Conservation (phyloP, 2,888 invertebrate genomes). For the Drosophila nr. fundita region DNA sequence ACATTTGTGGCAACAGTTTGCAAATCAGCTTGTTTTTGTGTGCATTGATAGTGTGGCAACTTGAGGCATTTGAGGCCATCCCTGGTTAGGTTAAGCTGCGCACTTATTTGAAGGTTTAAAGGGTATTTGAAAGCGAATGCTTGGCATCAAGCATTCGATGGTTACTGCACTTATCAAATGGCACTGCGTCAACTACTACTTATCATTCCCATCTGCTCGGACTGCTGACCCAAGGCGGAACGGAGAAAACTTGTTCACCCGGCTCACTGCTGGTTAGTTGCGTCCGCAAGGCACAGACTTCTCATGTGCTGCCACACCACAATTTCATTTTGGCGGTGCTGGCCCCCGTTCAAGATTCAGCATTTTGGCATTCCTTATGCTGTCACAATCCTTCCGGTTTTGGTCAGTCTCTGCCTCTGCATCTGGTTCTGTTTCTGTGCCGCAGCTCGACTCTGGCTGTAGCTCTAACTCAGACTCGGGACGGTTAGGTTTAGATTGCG, state of each 20-base stretch:
- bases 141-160: conserved; percentile 19
- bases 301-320: conserved; percentile 45
- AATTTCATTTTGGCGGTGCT: conserved; percentile 65
- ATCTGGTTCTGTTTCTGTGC: conserved; percentile 8
- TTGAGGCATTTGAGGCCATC: background rate
- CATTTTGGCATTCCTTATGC: conserved; percentile 40
- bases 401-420: conserved; percentile 18
- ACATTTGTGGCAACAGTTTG: background rate
- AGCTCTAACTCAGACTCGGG: too few relatives aligned
- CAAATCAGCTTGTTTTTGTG: background rate
- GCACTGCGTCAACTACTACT: conserved; percentile 38
- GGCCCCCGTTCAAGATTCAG: conserved; percentile 59
- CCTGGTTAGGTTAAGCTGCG: background rate
- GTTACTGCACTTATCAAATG: conserved; percentile 38
- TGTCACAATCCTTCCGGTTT: conserved; percentile 38
- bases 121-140: conserved; percentile 23
- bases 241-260: background rate
- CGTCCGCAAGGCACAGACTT: conserved; percentile 1
- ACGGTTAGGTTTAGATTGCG: conserved; percentile 46
- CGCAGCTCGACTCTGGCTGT: background rate
- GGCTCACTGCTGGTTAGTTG: background rate
- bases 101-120: background rate
- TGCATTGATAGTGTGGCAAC: background rate
- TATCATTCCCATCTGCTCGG: conserved; percentile 51
- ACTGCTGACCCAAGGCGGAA: conserved; percentile 25